Evolutionary conservation across 2,888 invertebrate genomes (phyloP), one percentile per base, ranked within the genome.

Genomic region (Drosophila mayaguana): DNA sequence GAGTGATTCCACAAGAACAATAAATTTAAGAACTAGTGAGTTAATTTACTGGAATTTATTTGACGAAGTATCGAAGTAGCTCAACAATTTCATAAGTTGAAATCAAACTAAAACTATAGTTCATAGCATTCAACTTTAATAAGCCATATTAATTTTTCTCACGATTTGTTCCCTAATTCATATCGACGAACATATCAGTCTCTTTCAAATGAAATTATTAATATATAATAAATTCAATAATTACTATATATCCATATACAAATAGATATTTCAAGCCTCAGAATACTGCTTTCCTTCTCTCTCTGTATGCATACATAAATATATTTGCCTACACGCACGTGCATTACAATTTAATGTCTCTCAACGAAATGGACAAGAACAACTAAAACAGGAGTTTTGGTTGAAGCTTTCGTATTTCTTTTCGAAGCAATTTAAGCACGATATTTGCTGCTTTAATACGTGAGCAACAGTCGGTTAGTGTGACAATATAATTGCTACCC

Each of bases 321-420:
- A 34, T 22, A 34, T 48, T n/a, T 48, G 16, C 45, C 42, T 55
- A 11, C 11, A 14, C 32, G 12, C 32, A 32, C 32, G 18, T 50
- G 56, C 50, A n/a, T 42, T 38, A 48, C 36, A 48, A 34, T 48
- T 48, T 40, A 25, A 40, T 28, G 42, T 59, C 16, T 18, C 32
- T n/a, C 22, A 16, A 36, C 53, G n/a, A 63, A 67, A 25, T 57
- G 57, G 57, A 66, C 56, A 66, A 66, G 36, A 66, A 36, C 42
- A n/a, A 43, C 14, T 14, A 18, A 4, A 42, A 18, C 16, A 7
- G 3, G 20, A 43, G 56, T 56, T 34, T 25, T 8, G 42, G 36
- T 32, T 16, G 36, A 36, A 56, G 36, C 20, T 38, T 42, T 40
- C 7, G 12, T 40, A 7, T 28, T 36, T 20, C 22, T 22, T 53